Conservation (phyloP, 1,140 invertebrate genomes). For the Triops cancriformis region DNA sequence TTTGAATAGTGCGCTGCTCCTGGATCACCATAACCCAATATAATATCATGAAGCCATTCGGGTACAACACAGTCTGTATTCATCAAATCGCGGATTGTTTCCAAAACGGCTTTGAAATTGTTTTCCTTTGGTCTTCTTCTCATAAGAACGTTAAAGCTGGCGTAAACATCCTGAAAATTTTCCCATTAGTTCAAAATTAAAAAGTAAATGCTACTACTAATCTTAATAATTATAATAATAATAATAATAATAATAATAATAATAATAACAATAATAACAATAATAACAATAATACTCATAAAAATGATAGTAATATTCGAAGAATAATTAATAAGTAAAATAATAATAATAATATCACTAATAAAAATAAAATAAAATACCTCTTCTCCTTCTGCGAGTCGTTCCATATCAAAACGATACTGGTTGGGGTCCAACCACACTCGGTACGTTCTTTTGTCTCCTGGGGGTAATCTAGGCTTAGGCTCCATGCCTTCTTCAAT, state of each 20-base stretch:
- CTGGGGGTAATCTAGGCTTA: slow-evolving; percentile 62
- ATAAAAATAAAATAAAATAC: slow-evolving; percentile 35
- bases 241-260: no score
- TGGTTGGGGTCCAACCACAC: slow-evolving; percentile 69
- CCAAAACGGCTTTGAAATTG: slow-evolving; percentile 97
- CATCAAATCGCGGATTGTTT: slow-evolving; percentile 97
- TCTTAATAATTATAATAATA: no score
- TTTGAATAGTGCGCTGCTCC: slow-evolving; percentile 87
- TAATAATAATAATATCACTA: no score
- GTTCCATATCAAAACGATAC: slow-evolving; percentile 53
- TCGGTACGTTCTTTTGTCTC: slow-evolving; percentile 83
- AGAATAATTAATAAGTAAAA: no score
- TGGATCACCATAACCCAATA: slow-evolving; percentile 95
- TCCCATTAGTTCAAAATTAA: no score
- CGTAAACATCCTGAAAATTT: slow-evolving; percentile 73
- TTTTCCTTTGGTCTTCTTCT: slow-evolving; percentile 97
- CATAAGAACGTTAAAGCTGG: slow-evolving; percentile 96
- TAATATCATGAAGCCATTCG: slow-evolving; percentile 95
- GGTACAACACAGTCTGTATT: slow-evolving; percentile 99
- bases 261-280: no score
- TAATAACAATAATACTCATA: no score
- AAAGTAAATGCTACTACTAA: no score
- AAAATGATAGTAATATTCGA: no score
- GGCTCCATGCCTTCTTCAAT: slow-evolving; percentile 96
- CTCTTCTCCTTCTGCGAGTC: slow-evolving; percentile 61